These are phyloP conservation scores for Callipepla squamata DNA, from an alignment of 2,113 vertebrate species.

Conservation along the genomic window DNA sequence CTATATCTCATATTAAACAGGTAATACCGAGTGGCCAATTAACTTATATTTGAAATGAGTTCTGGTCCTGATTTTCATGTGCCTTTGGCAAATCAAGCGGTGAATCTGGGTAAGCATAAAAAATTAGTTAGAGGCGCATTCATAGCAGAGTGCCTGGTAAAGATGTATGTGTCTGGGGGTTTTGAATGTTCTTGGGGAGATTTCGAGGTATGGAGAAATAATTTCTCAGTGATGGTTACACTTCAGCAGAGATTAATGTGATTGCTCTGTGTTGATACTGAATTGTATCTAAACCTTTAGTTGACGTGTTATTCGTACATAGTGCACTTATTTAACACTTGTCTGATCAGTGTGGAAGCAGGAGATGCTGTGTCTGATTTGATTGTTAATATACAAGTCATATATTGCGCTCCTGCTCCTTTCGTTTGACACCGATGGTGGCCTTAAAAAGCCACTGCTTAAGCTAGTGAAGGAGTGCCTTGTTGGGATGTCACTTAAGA, in stretches of 20 bases:
- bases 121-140: rapidly evolving
- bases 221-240: background rate
- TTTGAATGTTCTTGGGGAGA: background rate
- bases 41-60: background rate
- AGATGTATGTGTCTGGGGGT: background rate
- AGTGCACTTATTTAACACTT: background rate
- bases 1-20: slow-evolving; percentile 96
- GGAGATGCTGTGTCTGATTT: background rate
- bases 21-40: slow-evolving; percentile 69
- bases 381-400: background rate
- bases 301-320: background rate
- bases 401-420: background rate
- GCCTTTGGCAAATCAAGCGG: background rate
- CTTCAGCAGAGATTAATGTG: background rate
- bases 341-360: background rate
- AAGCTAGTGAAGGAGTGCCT: background rate
- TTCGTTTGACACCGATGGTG: background rate
- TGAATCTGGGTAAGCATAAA: background rate
- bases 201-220: background rate
- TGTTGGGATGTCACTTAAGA: background rate
- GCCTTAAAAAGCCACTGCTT: background rate
- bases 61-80: background rate
- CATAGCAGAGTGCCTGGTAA: background rate
- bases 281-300: background rate
- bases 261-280: background rate